These are phyloP conservation scores for Mamestra configurata DNA, from an alignment of 1,140 invertebrate species.

Conservation along the genomic window DNA sequence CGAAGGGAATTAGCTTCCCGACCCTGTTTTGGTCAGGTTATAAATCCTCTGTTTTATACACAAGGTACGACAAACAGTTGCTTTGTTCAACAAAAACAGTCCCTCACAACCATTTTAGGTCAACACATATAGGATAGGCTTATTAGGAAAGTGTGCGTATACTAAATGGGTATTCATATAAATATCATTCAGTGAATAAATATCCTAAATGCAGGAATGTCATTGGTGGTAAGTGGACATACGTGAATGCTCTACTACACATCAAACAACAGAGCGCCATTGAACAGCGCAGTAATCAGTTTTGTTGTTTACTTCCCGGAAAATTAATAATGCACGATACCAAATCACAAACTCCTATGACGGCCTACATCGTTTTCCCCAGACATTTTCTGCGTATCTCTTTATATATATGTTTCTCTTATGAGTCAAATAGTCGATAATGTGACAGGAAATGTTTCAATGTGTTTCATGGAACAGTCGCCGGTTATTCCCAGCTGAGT, in stretches of 20 bases:
- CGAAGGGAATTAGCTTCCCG: conserved; percentile 19
- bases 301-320: not conserved
- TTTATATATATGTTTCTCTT: conserved; percentile 27
- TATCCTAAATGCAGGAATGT: no score
- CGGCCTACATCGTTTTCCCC: conserved; percentile 9
- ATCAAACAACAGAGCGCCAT: not conserved
- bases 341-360: not conserved
- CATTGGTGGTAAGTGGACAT: no score
- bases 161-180: no score
- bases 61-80: conserved; percentile 32
- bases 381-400: conserved; percentile 27
- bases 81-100: conserved; percentile 23
- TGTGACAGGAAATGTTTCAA: conserved; percentile 69
- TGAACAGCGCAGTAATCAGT: not conserved
- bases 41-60: conserved; percentile 30
- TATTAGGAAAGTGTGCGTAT: conserved; percentile 18
- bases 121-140: conserved; percentile 20
- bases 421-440: conserved; percentile 63
- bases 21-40: conserved; percentile 28
- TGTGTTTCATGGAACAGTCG: conserved; percentile 62
- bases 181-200: not conserved
- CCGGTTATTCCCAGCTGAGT: conserved; percentile 63
- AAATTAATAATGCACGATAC: conserved; percentile 43
- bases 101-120: not conserved
- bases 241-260: not conserved